Evolutionary conservation across 2,113 vertebrate species (phyloP), one percentile per base, ranked within the genome.

Genomic region (Mormoops blainvillei): DNA sequence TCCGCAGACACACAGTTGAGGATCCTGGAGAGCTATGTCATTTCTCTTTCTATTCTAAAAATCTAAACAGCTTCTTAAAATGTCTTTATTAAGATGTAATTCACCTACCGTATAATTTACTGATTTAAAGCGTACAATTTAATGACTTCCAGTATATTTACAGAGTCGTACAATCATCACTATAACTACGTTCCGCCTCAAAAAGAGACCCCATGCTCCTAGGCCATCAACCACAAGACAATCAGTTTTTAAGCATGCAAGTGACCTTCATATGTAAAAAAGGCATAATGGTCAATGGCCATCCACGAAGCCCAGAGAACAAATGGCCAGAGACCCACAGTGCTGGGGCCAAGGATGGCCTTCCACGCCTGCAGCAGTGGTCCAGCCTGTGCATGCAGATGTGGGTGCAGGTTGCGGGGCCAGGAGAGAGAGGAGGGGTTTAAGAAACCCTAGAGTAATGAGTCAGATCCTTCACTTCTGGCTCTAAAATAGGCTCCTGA

Each of bases 121-220:
- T 31, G 13, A 70, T 11, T 78, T 54, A 70, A 74, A 68, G 18
- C 76, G 11, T 26, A 48, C 9, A 33, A 65, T 76, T 71, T 20
- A 48, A 33, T 90, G 65, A 22, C 56, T 87, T 89, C 73, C 50
- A 56, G 71, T 77, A 19, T 58, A 84, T 76, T 90, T 78, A 83
- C 13, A 54, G 14, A 90, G 20, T 83, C 33, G 7, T 43, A 3
- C 7, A 80, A 58, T 24, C 36, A 73, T 76, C 31, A 70, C n/a
- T 24, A 65, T 65, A 63, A 70, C 11, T 41, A 87, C 24, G 83
- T n/a, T 84, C 80, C 7, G n/a, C 22, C 5, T 15, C 52, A n/a
- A 33, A 76, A 63, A 56, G 31, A 94, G 81, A 67, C 56, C 2
- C 0, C 5, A 4, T 41, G 13, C 1, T 41, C 63, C 22, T 74